Base-by-base conservation (phyloP, 2,113 vertebrate species). In the Chionomys nivalis region DNA sequence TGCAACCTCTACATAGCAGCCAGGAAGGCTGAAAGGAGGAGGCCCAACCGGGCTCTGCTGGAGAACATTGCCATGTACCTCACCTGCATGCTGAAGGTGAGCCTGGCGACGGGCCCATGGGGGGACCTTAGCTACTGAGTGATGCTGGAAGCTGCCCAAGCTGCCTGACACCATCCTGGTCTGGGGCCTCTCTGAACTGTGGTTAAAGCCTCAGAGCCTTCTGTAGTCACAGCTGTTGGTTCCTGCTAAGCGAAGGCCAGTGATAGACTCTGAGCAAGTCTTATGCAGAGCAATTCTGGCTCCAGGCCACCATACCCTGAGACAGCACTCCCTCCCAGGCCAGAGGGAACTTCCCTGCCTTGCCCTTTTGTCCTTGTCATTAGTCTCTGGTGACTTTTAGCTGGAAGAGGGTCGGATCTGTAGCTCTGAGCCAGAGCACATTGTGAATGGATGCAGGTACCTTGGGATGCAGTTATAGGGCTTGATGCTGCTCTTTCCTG, bases 1-100 rank as follows among this genome's bases (percentile, higher is more conserved):
- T 99, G 99, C 98, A 99, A 99, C 98, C 99, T 98, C 82, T 99
- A 99, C 97, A 98, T 99, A 86, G 99, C 99, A 5, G 91, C 98
- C 91, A 99, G 98, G 97, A 99, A 99, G 97, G 98, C 97, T 3
- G 94, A 97, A 73, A 98, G 99, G 89, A 98, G 99, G 94, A 89
- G 91, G 90, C 99, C 99, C 93, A 99, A 99, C 98, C 99, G 99
- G 55, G 96, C 98, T 82, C 98, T 99, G 95, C 90, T 99, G 97
- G 97, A 99, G 96, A 99, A 97, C 96, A 77, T 99, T 52, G 98
- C 99, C 1, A 58, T 72, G 12, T 99, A 99, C 97, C 99, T 99
- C 95, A 99, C 99, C 14, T 97, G 96, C 95, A 99, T 99, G 99
- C 98, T 99, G 23, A 99, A 99, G 99, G 99, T 99, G 96, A 92